Evolutionary conservation across 2,113 vertebrate genomes (phyloP).

Genomic region (Pterocles orientalis): DNA sequence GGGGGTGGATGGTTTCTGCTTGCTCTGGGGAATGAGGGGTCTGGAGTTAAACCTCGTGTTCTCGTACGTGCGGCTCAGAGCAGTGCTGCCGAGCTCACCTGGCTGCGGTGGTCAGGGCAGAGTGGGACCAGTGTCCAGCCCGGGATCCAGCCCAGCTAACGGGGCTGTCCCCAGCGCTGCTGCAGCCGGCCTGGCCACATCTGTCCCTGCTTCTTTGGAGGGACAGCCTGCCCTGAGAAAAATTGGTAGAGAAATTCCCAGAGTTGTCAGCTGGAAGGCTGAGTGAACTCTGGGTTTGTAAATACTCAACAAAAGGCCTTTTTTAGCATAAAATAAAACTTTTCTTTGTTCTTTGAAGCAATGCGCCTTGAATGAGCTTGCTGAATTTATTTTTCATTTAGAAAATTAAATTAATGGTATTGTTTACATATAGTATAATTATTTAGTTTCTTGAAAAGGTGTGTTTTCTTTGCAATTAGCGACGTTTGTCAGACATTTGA

Average conservation of each 20-base stretch:
- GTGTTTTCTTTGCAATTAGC: not conserved
- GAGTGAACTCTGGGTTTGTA: not conserved
- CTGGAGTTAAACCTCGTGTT: not conserved
- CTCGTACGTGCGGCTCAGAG: not conserved
- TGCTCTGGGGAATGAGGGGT: not conserved
- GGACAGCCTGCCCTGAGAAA: not conserved
- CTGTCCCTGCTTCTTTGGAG: not conserved
- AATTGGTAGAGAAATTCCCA: not conserved
- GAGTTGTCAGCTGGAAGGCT: not conserved
- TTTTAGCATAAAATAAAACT: not conserved
- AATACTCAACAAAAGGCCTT: not conserved
- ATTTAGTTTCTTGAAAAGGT: not conserved
- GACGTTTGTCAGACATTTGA: not conserved
- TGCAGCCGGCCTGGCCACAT: not conserved
- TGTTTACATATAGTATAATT: not conserved
- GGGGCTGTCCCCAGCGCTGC: rapidly evolving
- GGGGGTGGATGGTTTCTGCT: not conserved
- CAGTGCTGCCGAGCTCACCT: not conserved
- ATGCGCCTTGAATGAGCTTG: not conserved
- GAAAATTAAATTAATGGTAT: not conserved
- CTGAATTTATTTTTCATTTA: not conserved
- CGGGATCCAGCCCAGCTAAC: rapidly evolving
- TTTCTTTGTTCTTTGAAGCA: not conserved
- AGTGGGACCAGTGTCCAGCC: not conserved
- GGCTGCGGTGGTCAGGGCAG: not conserved